phyloP scores from a whole-genome alignment of 2,888 invertebrate genomes.

The Anoplius nigerrimus region DNA sequence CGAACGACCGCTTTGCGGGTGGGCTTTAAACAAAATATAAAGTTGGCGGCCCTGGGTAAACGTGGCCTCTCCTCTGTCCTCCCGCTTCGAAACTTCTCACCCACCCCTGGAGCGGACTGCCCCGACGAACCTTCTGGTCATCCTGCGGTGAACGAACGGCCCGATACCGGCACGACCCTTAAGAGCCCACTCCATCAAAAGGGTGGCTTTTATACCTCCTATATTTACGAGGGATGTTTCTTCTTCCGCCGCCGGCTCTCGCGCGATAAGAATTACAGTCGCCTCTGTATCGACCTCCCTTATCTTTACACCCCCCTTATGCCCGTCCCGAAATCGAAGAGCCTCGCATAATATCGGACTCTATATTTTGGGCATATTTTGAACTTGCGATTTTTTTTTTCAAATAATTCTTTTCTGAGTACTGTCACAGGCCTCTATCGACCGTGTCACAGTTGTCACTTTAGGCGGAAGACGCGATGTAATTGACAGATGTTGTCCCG shows the following conservation, averaged over 20 bases:
- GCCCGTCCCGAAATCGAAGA: constrained; percentile 31
- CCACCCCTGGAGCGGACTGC: not conserved
- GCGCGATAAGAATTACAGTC: constrained; percentile 66
- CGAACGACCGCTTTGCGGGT: constrained; percentile 57
- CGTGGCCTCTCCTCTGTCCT: constrained; percentile 47
- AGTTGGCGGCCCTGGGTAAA: constrained; percentile 64
- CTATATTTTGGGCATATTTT: not conserved
- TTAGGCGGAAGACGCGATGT: not conserved
- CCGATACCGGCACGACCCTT: constrained; percentile 64
- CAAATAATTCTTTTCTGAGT: not conserved
- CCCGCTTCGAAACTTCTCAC: constrained; percentile 3
- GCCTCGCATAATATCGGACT: constrained; percentile 4
- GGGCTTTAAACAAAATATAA: constrained; percentile 69
- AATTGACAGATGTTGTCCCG: constrained; percentile 27
- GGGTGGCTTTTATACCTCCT: constrained; percentile 70
- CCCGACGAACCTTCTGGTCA: constrained; percentile 58
- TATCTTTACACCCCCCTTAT: constrained; percentile 18
- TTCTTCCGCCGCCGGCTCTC: constrained; percentile 63
- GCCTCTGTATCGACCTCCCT: constrained; percentile 49
- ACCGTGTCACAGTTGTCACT: not conserved
- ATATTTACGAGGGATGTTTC: constrained; percentile 72
- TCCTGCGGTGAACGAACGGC: constrained; percentile 60
- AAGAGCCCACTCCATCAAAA: constrained; percentile 72
- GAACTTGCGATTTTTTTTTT: no score
- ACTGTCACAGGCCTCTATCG: no score